phyloP scores from a whole-genome alignment of 2,113 vertebrate species.

The Halcyon malimbica region DNA sequence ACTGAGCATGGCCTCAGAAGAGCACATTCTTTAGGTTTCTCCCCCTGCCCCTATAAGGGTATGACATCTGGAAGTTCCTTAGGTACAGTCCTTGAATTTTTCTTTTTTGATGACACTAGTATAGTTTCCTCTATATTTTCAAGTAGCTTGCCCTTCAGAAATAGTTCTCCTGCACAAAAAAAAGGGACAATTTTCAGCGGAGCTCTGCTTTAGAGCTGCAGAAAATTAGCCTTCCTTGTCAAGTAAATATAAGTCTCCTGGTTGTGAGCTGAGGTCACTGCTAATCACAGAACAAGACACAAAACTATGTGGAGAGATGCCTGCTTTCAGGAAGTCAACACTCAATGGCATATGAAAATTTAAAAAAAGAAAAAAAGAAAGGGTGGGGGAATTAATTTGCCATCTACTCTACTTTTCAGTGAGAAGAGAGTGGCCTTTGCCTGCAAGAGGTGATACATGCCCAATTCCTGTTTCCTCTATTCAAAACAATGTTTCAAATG shows the following conservation, averaged over 20 bases:
- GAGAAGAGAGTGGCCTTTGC: not conserved
- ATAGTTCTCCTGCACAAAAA: not conserved
- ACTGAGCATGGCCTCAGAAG: accelerated
- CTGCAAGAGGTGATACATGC: not conserved
- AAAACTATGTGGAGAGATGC: accelerated
- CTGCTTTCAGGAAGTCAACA: not conserved
- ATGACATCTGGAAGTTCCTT: not conserved
- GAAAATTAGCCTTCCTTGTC: not conserved
- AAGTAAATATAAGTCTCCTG: not conserved
- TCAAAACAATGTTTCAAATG: not conserved
- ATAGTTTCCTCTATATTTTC: not conserved
- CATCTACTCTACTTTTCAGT: not conserved
- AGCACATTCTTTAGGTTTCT: not conserved
- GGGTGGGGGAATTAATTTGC: not conserved
- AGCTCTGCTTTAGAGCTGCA: not conserved
- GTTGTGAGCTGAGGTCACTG: not conserved
- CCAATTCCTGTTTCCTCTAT: not conserved
- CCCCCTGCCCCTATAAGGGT: not conserved
- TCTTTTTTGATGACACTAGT: not conserved
- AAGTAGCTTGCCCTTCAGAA: not conserved
- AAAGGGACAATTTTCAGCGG: not conserved
- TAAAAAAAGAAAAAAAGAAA: not conserved
- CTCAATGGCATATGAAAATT: not conserved
- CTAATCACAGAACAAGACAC: not conserved
- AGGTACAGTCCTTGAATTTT: not conserved